Percentiles rank a stretch among this genome's conserved stretches.
phyloP scores from a whole-genome alignment of 2,113 vertebrate genomes.

The Scortum barcoo region DNA sequence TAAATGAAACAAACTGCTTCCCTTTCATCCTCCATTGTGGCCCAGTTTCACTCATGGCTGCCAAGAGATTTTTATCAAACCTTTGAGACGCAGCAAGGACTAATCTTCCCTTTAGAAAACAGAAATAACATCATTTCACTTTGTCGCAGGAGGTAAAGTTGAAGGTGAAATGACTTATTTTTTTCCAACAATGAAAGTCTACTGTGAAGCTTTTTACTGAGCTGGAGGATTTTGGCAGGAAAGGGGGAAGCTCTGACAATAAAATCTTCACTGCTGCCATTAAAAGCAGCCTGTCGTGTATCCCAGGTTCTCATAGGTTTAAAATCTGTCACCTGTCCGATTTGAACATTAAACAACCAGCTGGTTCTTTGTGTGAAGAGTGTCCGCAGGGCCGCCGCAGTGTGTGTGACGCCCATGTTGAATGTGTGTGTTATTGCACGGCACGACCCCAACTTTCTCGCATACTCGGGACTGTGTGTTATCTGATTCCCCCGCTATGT shows the following conservation, averaged over 20 bases:
- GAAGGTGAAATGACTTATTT: background rate
- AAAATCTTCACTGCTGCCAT: background rate
- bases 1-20: constrained; percentile 39
- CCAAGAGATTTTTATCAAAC: constrained; percentile 34
- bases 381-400: constrained; percentile 19
- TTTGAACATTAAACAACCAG: constrained; percentile 13
- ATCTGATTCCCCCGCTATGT: constrained; percentile 61
- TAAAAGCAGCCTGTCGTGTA: background rate
- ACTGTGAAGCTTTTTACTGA: background rate
- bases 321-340: constrained; percentile 8
- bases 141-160: constrained; percentile 1
- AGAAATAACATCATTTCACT: background rate
- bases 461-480: constrained; percentile 15
- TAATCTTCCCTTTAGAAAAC: constrained; percentile 32
- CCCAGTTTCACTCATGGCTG: background rate
- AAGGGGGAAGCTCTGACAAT: background rate
- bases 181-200: background rate
- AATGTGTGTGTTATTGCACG: constrained; percentile 3
- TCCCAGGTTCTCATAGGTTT: background rate
- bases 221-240: background rate
- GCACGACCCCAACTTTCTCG: constrained; percentile 16
- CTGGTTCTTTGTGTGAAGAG: constrained; percentile 28
- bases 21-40: constrained; percentile 1
- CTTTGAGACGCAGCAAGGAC: constrained; percentile 2
- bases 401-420: constrained; percentile 3